These are phyloP conservation scores for Scolanthus callimorphus DNA, from an alignment of 92 coral and sea anemone species.

Conservation along the genomic window DNA sequence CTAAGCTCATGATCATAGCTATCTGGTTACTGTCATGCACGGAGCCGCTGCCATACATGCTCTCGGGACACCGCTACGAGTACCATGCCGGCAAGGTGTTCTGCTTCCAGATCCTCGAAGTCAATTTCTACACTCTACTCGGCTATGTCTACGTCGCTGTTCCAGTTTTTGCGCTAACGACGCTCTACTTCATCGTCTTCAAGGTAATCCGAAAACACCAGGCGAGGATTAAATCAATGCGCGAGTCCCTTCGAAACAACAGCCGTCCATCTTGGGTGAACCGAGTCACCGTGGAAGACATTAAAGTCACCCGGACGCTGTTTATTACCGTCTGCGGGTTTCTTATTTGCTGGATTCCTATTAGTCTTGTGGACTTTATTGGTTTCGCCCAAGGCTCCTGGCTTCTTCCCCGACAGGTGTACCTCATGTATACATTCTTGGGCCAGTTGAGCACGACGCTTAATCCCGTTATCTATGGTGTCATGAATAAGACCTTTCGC, in stretches of 20 bases:
- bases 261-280: conserved; percentile 8
- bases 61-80: conserved; percentile 64
- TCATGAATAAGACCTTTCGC: conserved; percentile 80
- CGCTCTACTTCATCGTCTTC: conserved; percentile 67
- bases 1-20: conserved; percentile 52
- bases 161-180: conserved; percentile 46
- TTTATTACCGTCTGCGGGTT: conserved; percentile 70
- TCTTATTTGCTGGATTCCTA: conserved; percentile 69
- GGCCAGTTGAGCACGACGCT: conserved; percentile 71
- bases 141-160: conserved; percentile 57
- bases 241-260: conserved; percentile 9
- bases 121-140: conserved; percentile 65
- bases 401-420: conserved; percentile 66
- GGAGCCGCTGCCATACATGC: conserved; percentile 73
- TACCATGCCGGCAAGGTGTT: conserved; percentile 82
- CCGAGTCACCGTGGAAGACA: conserved; percentile 55
- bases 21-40: conserved; percentile 57
- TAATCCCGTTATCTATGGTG: conserved; percentile 71
- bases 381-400: conserved; percentile 66
- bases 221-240: conserved; percentile 19
- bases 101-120: conserved; percentile 69
- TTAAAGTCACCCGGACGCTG: conserved; percentile 61
- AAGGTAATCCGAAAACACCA: conserved; percentile 48
- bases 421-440: conserved; percentile 75
- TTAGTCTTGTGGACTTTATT: conserved; percentile 66